Evolutionary conservation across 1,140 invertebrate genomes (phyloP).

Genomic region (Eumaeus atala): DNA sequence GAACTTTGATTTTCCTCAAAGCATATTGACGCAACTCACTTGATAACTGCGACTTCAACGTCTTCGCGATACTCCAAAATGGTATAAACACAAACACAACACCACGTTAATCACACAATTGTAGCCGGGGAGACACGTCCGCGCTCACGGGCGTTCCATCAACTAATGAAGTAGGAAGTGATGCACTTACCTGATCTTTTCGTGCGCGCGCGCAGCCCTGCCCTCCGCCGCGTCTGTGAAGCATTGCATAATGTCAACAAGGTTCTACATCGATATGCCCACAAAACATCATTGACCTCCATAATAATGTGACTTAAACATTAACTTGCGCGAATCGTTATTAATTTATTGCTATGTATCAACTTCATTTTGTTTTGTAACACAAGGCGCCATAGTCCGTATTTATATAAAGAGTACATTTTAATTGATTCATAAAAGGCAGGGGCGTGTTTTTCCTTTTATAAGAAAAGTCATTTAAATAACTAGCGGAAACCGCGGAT

Average conservation of each 20-base stretch:
- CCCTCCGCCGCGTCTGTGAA: slow-evolving; percentile 53
- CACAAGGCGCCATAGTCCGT: too few relatives aligned
- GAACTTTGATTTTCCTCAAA: too few relatives aligned
- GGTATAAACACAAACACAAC: slow-evolving; percentile 25
- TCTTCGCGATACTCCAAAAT: slow-evolving; percentile 25
- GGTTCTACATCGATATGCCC: slow-evolving; percentile 6
- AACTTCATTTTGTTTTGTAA: too few relatives aligned
- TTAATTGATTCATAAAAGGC: too few relatives aligned
- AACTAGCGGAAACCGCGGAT: too few relatives aligned
- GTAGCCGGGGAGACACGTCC: slow-evolving; percentile 29
- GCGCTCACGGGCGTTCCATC: slow-evolving; percentile 24
- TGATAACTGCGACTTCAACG: slow-evolving; percentile 17
- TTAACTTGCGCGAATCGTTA: not conserved
- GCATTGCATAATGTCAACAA: slow-evolving; percentile 48
- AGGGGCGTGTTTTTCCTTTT: too few relatives aligned
- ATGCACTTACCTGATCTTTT: slow-evolving; percentile 58
- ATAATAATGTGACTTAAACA: not conserved
- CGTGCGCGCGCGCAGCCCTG: slow-evolving; percentile 48
- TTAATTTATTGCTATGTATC: too few relatives aligned
- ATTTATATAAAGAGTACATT: too few relatives aligned
- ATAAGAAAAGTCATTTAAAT: too few relatives aligned
- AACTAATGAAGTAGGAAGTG: slow-evolving; percentile 54
- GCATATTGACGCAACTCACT: too few relatives aligned
- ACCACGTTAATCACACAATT: slow-evolving; percentile 20
- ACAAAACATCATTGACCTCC: slow-evolving; percentile 5